Conservation (phyloP, 2,888 invertebrate genomes). For the Tortricodes alternella region DNA sequence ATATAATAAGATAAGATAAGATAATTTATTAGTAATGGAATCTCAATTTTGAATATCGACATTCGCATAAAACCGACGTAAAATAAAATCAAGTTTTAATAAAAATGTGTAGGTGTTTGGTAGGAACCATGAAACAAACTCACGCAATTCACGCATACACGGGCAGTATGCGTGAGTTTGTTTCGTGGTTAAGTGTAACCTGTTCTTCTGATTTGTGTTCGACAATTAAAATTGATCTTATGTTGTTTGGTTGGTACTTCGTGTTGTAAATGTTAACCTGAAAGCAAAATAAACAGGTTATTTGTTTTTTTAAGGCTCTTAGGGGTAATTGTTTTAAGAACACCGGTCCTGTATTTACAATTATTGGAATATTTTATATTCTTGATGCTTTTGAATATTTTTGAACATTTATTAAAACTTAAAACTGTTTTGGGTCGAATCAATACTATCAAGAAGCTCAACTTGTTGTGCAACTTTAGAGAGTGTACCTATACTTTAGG, state of each 20-base stretch:
- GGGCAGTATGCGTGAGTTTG: neutral
- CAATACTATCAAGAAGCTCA: too few species aligned
- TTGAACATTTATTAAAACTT: neutral
- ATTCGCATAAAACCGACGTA: neutral
- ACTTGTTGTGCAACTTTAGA: too few species aligned
- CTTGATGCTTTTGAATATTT: neutral
- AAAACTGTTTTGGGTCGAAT: too few species aligned
- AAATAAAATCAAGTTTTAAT: neutral
- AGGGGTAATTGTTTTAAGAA: conserved; percentile 7
- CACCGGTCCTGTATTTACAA: conserved; percentile 1
- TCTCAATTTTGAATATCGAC: too few species aligned
- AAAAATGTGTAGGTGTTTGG: neutral
- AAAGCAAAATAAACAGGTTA: conserved; percentile 12
- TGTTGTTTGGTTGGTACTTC: conserved; percentile 17
- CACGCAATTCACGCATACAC: too few species aligned
- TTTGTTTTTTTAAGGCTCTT: neutral
- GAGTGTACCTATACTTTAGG: too few species aligned
- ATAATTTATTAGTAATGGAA: too few species aligned
- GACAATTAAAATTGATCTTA: conserved; percentile 17
- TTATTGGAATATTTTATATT: neutral
- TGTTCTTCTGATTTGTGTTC: conserved; percentile 16
- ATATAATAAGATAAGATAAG: too few species aligned
- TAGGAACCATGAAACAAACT: too few species aligned
- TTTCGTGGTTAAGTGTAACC: conserved; percentile 6
- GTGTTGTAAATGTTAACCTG: too few species aligned